A percentile compares a stretch with the other conserved stretches of the same genome.
Evolutionary conservation across 2,113 vertebrate species (phyloP).

Genomic region (Menidia beryllina): DNA sequence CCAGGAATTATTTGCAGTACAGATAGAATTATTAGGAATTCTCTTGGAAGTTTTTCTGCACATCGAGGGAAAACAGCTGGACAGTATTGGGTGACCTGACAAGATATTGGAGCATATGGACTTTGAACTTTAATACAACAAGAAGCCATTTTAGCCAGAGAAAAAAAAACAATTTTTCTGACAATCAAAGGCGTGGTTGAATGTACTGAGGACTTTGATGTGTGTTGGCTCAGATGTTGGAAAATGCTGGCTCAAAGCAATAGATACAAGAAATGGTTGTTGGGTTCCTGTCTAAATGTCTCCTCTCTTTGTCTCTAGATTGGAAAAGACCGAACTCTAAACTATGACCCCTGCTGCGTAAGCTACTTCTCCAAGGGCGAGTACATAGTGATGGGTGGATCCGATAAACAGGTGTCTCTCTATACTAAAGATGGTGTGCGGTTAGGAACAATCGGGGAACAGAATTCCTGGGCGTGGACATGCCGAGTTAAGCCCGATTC

Average conservation of each 20-base stretch:
- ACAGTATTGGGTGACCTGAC: slow-evolving; percentile 52
- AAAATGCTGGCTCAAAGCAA: slow-evolving; percentile 43
- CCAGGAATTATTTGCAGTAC: slow-evolving; percentile 64
- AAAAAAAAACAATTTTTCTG: slow-evolving; percentile 48
- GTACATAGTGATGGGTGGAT: slow-evolving; percentile 94
- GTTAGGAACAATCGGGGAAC: slow-evolving; percentile 91
- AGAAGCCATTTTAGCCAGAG: slow-evolving; percentile 67
- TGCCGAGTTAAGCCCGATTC: slow-evolving; percentile 95
- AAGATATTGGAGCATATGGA: slow-evolving; percentile 65
- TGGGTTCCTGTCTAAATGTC: slow-evolving; percentile 43
- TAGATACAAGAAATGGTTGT: slow-evolving; percentile 44
- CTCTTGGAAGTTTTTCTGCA: slow-evolving; percentile 48
- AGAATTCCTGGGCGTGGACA: slow-evolving; percentile 95
- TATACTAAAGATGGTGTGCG: slow-evolving; percentile 96
- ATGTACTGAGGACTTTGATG: slow-evolving; percentile 66
- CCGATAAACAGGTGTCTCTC: slow-evolving; percentile 94
- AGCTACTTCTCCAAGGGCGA: slow-evolving; percentile 98
- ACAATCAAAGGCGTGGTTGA: slow-evolving; percentile 54
- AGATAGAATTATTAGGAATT: slow-evolving; percentile 55
- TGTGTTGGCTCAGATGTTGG: slow-evolving; percentile 45
- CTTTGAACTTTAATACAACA: slow-evolving; percentile 71
- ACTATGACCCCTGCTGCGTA: slow-evolving; percentile 95
- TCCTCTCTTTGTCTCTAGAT: slow-evolving; percentile 81
- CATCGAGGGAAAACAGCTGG: slow-evolving; percentile 76
- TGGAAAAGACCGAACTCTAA: slow-evolving; percentile 90